A percentile compares a stretch with the other conserved stretches of the same genome.
Conservation (phyloP, 2,888 invertebrate species). For the Volucella zonaria region DNA sequence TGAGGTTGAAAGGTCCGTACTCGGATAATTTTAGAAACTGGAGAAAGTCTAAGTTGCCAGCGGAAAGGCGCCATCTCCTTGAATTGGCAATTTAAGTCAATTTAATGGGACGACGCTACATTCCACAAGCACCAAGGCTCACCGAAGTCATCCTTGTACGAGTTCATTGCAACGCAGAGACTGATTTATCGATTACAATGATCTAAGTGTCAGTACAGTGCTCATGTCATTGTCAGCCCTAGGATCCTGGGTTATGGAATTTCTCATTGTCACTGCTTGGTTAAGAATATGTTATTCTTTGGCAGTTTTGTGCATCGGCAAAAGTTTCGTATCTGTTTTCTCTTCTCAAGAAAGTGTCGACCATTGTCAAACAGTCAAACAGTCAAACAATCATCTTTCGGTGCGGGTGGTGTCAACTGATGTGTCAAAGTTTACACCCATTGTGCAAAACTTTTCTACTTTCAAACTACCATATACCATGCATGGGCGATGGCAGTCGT, state of each 20-base stretch:
- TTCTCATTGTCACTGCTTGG: slow-evolving; percentile 56
- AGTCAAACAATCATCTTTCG: background rate
- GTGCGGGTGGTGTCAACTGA: slow-evolving; percentile 67
- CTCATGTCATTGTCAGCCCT: slow-evolving; percentile 27
- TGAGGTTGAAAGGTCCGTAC: slow-evolving; percentile 67
- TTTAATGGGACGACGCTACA: slow-evolving; percentile 51
- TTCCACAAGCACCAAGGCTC: slow-evolving; percentile 26
- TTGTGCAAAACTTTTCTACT: slow-evolving; percentile 71
- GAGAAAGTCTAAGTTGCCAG: slow-evolving; percentile 56
- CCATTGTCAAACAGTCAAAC: slow-evolving; percentile 49
- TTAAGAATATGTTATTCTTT: slow-evolving; percentile 47
- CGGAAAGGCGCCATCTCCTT: slow-evolving; percentile 51
- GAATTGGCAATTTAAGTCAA: slow-evolving; percentile 70
- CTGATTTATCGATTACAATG: slow-evolving; percentile 71
- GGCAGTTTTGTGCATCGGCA: slow-evolving; percentile 40
- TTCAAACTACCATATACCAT: slow-evolving; percentile 28
- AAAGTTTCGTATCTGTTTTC: slow-evolving; percentile 35
- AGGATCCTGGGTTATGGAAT: slow-evolving; percentile 39
- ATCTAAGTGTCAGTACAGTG: slow-evolving; percentile 46
- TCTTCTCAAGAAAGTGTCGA: slow-evolving; percentile 59
- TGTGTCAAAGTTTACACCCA: slow-evolving; percentile 71
- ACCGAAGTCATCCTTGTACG: slow-evolving; percentile 12
- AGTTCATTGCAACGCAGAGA: slow-evolving; percentile 11
- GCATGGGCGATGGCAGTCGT: slow-evolving; percentile 3
- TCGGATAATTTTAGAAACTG: slow-evolving; percentile 64